A percentile compares a stretch with the other conserved stretches of the same genome.
Conservation (phyloP, 2,797 vertebrate genomes). For the Schizothorax lantsangensis region DNA sequence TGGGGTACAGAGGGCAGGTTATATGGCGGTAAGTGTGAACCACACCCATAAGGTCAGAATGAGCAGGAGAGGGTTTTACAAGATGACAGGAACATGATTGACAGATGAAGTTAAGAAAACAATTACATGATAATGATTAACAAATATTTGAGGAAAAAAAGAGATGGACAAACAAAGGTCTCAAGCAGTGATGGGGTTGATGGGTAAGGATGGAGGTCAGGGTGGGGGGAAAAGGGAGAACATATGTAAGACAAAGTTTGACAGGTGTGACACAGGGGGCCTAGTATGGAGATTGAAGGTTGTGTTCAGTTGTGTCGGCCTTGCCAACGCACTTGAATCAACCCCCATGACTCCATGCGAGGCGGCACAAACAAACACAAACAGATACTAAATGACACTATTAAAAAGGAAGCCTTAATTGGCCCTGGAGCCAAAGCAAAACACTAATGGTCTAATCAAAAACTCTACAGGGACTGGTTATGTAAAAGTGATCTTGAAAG, state of each 20-base stretch:
- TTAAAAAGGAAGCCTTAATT: slow-evolving; percentile 14
- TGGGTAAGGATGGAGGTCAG: slow-evolving; percentile 19
- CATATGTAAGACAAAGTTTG: slow-evolving; percentile 64
- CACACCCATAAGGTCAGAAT: slow-evolving; percentile 2
- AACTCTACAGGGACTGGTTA: slow-evolving; percentile 4
- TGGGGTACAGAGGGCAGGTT: neutral
- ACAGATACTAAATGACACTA: slow-evolving; percentile 38
- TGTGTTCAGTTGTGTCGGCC: slow-evolving; percentile 25
- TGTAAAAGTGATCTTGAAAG: slow-evolving; percentile 19
- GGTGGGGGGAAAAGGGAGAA: slow-evolving; percentile 54
- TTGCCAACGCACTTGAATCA: slow-evolving; percentile 25
- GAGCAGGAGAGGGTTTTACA: slow-evolving; percentile 16
- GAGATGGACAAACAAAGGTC: neutral
- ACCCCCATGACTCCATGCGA: slow-evolving; percentile 50
- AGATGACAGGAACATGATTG: slow-evolving; percentile 8
- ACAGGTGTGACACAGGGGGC: slow-evolving; percentile 60
- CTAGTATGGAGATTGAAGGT: slow-evolving; percentile 43
- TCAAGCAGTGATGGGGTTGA: slow-evolving; percentile 12
- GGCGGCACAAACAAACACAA: slow-evolving; percentile 47
- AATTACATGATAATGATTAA: neutral
- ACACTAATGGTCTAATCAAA: slow-evolving; percentile 27
- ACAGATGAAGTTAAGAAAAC: neutral
- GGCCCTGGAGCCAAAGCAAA: slow-evolving; percentile 19
- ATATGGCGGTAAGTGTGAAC: neutral
- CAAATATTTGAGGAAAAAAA: slow-evolving; percentile 2